These are phyloP conservation scores for Aepyceros melampus DNA, from an alignment of 2,113 vertebrate species.

Conservation along the genomic window DNA sequence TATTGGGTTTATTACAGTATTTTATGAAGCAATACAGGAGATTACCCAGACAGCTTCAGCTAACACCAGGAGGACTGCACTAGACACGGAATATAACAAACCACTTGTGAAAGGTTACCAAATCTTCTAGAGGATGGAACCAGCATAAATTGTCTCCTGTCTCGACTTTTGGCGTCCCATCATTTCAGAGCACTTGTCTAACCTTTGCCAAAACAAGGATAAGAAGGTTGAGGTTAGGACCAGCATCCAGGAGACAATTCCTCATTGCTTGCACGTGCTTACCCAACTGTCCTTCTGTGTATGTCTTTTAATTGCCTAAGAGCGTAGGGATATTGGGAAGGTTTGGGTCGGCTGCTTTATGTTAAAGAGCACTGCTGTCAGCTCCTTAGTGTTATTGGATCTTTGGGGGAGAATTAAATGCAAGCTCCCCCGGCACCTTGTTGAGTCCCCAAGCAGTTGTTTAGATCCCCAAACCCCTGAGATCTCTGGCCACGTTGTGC, in stretches of 20 bases:
- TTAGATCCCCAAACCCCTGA: background rate
- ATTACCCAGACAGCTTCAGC: background rate
- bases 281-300: background rate
- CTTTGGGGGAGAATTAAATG: background rate
- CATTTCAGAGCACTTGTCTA: background rate
- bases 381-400: background rate
- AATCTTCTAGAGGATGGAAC: slow-evolving; percentile 15
- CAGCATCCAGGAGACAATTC: background rate
- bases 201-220: background rate
- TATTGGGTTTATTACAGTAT: background rate
- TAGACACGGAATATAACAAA: background rate
- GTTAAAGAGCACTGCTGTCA: background rate
- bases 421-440: background rate
- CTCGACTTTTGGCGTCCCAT: background rate
- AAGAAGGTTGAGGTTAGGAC: background rate
- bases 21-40: slow-evolving; percentile 12
- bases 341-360: background rate
- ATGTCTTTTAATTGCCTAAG: background rate
- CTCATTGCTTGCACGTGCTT: background rate
- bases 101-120: background rate
- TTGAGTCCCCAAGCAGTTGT: rapidly evolving
- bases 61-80: background rate
- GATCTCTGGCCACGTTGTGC: background rate
- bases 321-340: background rate
- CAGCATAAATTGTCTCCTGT: slow-evolving; percentile 1